phyloP scores from a whole-genome alignment of 1,140 invertebrate species.

The Drosophila ercepeae region DNA sequence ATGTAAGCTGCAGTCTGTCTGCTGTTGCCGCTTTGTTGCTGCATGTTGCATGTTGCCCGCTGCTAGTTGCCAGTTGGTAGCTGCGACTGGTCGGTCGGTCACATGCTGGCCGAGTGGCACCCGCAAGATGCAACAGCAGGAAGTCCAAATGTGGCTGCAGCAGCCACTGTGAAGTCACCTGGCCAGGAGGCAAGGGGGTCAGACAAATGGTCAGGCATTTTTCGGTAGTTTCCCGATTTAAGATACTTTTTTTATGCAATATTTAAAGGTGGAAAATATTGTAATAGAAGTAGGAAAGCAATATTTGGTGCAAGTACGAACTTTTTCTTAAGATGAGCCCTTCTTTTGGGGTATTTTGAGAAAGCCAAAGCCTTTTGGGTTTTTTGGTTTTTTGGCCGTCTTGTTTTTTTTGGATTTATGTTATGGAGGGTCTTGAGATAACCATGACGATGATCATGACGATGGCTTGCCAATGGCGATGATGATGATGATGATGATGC shows the following conservation, averaged over 20 bases:
- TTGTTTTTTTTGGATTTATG: constrained; percentile 4
- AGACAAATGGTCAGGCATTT: constrained; percentile 11
- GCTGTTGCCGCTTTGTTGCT: constrained; percentile 3
- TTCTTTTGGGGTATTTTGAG: too few species aligned
- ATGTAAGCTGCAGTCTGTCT: constrained; percentile 24
- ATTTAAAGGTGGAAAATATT: too few species aligned
- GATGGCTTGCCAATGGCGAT: constrained; percentile 1
- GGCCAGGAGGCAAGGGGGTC: constrained; percentile 40
- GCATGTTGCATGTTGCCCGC: constrained; percentile 13
- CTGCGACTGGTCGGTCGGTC: constrained; percentile 21
- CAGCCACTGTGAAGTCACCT: constrained; percentile 49
- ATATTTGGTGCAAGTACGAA: too few species aligned
- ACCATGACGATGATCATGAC: background rate
- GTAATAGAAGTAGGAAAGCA: too few species aligned
- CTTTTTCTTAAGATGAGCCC: too few species aligned
- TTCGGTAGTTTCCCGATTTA: background rate
- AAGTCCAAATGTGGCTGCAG: constrained; percentile 43
- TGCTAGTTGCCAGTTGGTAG: background rate
- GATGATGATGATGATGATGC: constrained; percentile 1
- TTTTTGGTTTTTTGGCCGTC: constrained; percentile 5
- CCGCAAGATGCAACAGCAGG: constrained; percentile 59
- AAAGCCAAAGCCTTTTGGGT: constrained; percentile 26
- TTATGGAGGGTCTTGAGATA: constrained; percentile 14
- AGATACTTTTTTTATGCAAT: too few species aligned
- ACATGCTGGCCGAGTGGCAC: constrained; percentile 45